A percentile compares a stretch with the other conserved stretches of the same genome.
phyloP scores from a whole-genome alignment of 2,113 vertebrate species.

The Acrocephalus kingi region DNA sequence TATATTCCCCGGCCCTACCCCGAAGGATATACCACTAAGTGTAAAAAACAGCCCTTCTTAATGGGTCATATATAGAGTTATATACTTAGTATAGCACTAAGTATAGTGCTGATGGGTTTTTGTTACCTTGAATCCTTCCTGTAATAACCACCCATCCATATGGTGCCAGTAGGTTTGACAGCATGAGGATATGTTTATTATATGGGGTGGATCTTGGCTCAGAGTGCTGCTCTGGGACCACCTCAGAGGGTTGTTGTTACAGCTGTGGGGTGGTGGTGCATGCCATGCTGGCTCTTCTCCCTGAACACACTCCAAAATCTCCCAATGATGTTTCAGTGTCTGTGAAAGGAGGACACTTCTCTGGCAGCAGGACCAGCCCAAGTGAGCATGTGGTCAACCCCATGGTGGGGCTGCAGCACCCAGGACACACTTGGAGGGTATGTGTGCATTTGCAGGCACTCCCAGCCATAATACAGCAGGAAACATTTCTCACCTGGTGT shows the following conservation, averaged over 20 bases:
- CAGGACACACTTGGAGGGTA: neutral
- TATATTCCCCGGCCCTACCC: neutral
- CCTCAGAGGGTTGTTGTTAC: neutral
- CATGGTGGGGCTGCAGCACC: neutral
- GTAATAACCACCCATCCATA: neutral
- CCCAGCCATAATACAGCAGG: neutral
- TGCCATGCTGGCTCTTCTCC: neutral
- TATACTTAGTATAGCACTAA: neutral
- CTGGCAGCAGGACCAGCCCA: neutral
- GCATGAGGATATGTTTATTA: rapidly evolving
- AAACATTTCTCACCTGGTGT: neutral
- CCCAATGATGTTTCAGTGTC: rapidly evolving
- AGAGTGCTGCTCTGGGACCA: neutral
- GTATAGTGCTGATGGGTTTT: neutral
- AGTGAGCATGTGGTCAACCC: rapidly evolving
- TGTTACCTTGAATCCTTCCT: neutral
- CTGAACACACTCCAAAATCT: neutral
- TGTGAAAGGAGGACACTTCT: neutral
- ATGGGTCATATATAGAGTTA: neutral
- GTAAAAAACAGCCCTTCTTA: neutral
- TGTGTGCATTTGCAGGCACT: neutral
- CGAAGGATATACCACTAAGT: rapidly evolving
- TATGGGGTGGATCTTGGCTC: neutral
- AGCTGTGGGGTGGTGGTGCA: neutral
- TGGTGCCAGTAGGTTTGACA: neutral